Evolutionary conservation across 2,888 invertebrate species (phyloP).

Genomic region (Geophilus truncorum): DNA sequence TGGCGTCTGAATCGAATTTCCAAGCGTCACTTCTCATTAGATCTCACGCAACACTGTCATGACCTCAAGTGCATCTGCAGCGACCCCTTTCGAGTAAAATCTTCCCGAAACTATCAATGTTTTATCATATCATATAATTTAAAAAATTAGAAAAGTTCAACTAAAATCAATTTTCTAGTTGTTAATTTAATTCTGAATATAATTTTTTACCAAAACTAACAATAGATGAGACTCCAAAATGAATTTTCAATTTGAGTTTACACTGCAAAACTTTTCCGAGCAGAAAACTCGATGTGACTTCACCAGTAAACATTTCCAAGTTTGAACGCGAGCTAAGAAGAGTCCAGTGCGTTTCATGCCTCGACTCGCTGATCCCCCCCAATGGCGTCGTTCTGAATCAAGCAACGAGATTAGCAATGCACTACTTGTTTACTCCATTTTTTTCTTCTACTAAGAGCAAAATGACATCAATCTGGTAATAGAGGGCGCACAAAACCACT

Average conservation of each 20-base stretch:
- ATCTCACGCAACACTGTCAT: neutral
- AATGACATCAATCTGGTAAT: neutral
- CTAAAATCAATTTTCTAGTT: too few species aligned
- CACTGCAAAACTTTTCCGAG: too few species aligned
- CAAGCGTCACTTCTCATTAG: neutral
- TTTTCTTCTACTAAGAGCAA: neutral
- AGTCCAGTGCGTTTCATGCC: neutral
- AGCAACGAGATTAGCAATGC: constrained; percentile 4
- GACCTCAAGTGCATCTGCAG: neutral
- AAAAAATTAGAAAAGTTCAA: too few species aligned
- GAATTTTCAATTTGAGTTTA: too few species aligned
- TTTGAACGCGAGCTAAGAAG: neutral
- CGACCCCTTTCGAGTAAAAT: too few species aligned
- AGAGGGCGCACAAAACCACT: neutral
- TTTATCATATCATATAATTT: too few species aligned
- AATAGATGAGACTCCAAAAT: too few species aligned
- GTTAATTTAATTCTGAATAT: too few species aligned
- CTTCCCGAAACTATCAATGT: too few species aligned
- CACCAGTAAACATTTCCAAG: neutral
- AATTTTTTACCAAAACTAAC: too few species aligned
- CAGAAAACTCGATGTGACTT: neutral
- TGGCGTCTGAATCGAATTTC: neutral
- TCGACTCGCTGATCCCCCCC: neutral
- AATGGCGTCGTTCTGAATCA: neutral
- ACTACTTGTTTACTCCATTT: neutral